Evolutionary conservation across 2,113 vertebrate species (phyloP).

Genomic region (Eulemur macaco): DNA sequence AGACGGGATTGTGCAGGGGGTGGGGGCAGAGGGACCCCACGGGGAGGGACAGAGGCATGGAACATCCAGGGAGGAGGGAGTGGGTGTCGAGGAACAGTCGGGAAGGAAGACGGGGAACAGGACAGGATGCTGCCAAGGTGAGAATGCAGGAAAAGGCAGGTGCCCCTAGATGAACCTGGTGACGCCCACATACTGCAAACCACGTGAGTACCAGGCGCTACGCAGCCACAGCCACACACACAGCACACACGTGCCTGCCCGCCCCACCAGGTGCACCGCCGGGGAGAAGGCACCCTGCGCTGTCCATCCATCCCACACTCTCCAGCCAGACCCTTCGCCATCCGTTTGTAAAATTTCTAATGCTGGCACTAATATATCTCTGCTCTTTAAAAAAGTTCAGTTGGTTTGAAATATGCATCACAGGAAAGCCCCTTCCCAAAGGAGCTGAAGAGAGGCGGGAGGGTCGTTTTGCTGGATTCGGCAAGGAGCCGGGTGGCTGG

Average conservation of each 20-base stretch:
- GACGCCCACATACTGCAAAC: background rate
- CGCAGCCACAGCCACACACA: accelerated
- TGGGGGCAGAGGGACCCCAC: too few species aligned
- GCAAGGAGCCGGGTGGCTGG: background rate
- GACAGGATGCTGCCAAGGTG: background rate
- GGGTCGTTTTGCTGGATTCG: background rate
- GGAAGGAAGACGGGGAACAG: too few species aligned
- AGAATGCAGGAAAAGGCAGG: accelerated
- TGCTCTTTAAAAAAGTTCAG: background rate
- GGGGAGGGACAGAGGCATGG: background rate
- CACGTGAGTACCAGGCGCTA: accelerated
- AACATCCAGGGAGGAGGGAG: background rate
- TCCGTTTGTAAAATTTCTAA: background rate
- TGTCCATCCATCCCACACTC: background rate
- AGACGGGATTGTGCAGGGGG: background rate
- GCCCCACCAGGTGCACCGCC: too few species aligned
- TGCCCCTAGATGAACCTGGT: accelerated
- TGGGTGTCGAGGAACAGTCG: background rate
- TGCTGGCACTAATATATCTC: background rate
- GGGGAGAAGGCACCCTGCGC: accelerated
- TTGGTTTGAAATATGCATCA: accelerated
- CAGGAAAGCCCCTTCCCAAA: background rate
- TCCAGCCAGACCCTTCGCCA: background rate
- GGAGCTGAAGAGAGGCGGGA: accelerated
- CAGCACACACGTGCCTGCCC: background rate